phyloP scores from a whole-genome alignment of 2,888 invertebrate genomes.

The Lathronympha strigana region DNA sequence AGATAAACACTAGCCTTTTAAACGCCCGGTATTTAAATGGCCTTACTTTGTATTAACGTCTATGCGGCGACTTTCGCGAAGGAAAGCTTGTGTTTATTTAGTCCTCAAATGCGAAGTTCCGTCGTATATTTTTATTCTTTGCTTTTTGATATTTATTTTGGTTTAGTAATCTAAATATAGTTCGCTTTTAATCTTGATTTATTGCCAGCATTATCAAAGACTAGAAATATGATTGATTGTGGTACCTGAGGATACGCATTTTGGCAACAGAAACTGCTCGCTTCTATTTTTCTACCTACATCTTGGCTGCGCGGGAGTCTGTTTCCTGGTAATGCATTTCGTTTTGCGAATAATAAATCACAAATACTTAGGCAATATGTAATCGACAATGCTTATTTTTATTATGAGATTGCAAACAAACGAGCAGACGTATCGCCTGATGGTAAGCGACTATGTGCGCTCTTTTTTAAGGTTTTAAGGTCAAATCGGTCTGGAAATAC shows the following conservation, averaged over 20 bases:
- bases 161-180: conserved; percentile 1
- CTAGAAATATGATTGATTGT: conserved; percentile 30
- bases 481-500: too few species aligned
- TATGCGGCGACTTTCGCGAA: conserved; percentile 17
- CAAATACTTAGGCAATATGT: too few species aligned
- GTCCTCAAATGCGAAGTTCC: background rate
- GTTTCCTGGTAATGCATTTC: conserved; percentile 5
- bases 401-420: too few species aligned
- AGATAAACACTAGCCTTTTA: conserved; percentile 60
- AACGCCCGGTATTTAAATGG: conserved; percentile 39
- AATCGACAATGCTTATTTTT: too few species aligned
- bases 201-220: conserved; percentile 25
- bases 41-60: conserved; percentile 23
- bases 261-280: conserved; percentile 16
- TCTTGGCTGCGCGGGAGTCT: background rate
- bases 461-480: too few species aligned
- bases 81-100: conserved; percentile 20
- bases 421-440: too few species aligned
- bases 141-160: background rate
- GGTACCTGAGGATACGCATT: conserved; percentile 21
- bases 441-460: too few species aligned
- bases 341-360: background rate
- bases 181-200: conserved; percentile 24
- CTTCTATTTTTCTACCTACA: background rate
- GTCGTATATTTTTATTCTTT: background rate